Evolutionary conservation across 2,113 vertebrate genomes (phyloP).

Genomic region (Spea multiplicata): DNA sequence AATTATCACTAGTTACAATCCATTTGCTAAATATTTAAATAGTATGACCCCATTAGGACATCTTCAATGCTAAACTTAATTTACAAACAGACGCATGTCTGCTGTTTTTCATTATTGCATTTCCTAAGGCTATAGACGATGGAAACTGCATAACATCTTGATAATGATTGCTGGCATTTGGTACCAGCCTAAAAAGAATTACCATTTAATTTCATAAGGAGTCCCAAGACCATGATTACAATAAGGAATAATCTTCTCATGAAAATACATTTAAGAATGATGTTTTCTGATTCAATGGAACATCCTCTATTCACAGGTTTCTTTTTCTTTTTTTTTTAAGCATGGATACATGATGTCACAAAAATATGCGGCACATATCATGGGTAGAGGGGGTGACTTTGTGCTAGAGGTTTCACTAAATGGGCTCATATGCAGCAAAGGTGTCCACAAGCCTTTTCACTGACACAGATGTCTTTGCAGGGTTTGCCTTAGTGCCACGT

Average conservation of each 20-base stretch:
- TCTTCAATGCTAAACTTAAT: neutral
- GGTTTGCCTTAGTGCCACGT: no score
- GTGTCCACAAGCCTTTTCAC: no score
- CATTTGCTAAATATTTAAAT: neutral
- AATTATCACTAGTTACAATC: neutral
- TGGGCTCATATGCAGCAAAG: no score
- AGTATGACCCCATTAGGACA: neutral
- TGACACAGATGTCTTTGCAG: no score
- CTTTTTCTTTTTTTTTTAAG: no score
- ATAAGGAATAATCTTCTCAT: neutral
- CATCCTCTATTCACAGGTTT: no score
- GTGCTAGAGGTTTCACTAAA: no score
- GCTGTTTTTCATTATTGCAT: conserved; percentile 9
- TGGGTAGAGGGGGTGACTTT: no score
- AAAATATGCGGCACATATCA: no score
- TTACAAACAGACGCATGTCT: conserved; percentile 11
- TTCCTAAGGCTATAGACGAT: neutral
- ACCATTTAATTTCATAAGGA: neutral
- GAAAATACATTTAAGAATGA: no score
- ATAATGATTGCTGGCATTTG: conserved; percentile 21
- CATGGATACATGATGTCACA: no score
- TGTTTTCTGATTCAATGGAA: no score
- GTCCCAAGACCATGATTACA: neutral
- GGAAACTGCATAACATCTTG: conserved; percentile 1
- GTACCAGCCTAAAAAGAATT: neutral